Evolutionary conservation across 2,888 invertebrate species (phyloP).

Genomic region (Diogma glabrata): DNA sequence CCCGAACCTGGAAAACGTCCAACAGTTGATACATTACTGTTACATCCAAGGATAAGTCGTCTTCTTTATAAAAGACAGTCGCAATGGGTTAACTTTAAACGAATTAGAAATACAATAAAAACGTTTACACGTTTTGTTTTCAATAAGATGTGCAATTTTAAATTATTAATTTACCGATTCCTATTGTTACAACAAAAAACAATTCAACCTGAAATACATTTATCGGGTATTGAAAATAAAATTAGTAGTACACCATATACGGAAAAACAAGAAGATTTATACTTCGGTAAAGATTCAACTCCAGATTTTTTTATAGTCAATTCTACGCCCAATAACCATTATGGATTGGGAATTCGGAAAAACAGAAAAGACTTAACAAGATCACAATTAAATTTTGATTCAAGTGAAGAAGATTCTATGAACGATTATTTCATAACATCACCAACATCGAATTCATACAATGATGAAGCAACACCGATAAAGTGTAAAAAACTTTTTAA

Average conservation of each 20-base stretch:
- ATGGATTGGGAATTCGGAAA: constrained; percentile 18
- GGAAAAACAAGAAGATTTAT: too few relatives aligned
- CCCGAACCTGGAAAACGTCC: constrained; percentile 41
- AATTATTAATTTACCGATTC: not conserved
- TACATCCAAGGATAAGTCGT: constrained; percentile 28
- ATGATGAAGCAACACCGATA: too few relatives aligned
- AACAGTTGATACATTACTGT: constrained; percentile 40
- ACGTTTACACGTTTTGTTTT: not conserved
- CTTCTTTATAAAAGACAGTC: constrained; percentile 27
- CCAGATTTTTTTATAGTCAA: too few relatives aligned
- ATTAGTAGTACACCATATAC: too few relatives aligned
- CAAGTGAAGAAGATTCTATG: too few relatives aligned
- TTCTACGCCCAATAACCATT: constrained; percentile 32
- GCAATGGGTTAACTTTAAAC: constrained; percentile 27
- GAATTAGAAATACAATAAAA: constrained; percentile 18
- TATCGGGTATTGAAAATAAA: too few relatives aligned
- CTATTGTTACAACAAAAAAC: not conserved
- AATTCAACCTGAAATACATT: not conserved
- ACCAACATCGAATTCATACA: too few relatives aligned
- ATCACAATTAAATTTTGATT: constrained; percentile 14
- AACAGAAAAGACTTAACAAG: constrained; percentile 28
- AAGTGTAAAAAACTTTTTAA: too few relatives aligned
- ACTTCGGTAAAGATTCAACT: too few relatives aligned
- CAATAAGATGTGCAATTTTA: constrained; percentile 7
- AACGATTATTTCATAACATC: too few relatives aligned